A percentile compares a stretch with the other conserved stretches of the same genome.
Evolutionary conservation across 2,888 invertebrate species (phyloP).

Genomic region (Oxycera nigricornis): DNA sequence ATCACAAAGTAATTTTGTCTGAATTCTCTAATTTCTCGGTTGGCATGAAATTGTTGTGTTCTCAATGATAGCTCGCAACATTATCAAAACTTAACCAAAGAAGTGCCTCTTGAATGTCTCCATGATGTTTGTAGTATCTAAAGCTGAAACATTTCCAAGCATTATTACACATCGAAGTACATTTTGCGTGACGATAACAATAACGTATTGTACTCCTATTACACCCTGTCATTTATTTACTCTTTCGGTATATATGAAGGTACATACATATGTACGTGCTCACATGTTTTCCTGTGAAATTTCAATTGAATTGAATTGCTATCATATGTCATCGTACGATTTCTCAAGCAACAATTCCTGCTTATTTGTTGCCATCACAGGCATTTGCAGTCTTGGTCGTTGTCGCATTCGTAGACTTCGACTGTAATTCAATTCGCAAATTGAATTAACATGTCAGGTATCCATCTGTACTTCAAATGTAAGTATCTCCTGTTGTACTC

Average conservation of each 20-base stretch:
- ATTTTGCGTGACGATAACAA: background rate
- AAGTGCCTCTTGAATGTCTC: no score
- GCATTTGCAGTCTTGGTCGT: background rate
- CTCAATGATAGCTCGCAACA: no score
- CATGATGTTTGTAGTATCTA: no score
- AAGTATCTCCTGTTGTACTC: background rate
- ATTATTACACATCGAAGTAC: no score
- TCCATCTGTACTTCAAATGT: background rate
- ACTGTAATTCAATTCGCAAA: background rate
- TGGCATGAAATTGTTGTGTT: no score
- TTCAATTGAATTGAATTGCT: slow-evolving; percentile 12
- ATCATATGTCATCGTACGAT: background rate
- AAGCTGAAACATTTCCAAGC: no score
- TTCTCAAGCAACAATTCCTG: background rate
- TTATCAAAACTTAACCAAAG: no score
- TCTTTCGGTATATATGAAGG: background rate
- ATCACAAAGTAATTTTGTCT: no score
- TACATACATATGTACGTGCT: background rate
- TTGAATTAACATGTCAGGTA: background rate
- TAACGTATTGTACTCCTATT: background rate
- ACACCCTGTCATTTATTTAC: background rate
- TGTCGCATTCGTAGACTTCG: background rate
- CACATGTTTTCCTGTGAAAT: background rate
- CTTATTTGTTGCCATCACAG: background rate
- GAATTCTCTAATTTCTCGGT: no score